These are phyloP conservation scores for Pyrrhura leucotis DNA, from an alignment of 2,797 vertebrate species.

Conservation along the genomic window DNA sequence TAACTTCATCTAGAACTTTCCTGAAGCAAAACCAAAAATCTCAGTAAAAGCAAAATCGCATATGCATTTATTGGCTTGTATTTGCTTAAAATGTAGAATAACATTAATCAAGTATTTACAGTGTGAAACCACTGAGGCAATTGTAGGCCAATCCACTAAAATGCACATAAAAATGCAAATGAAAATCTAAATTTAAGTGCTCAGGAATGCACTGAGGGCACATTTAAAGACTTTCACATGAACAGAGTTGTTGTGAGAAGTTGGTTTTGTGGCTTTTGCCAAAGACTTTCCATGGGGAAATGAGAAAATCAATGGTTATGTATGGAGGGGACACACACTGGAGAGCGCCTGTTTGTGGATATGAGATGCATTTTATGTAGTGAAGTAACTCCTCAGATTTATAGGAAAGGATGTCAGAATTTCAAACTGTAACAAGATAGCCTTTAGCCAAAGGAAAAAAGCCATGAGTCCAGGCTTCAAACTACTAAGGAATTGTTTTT, in stretches of 20 bases:
- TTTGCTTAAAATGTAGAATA: neutral
- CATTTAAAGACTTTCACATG: neutral
- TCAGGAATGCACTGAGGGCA: neutral
- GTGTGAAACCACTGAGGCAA: neutral
- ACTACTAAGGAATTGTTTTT: neutral
- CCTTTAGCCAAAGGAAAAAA: neutral
- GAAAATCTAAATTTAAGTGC: neutral
- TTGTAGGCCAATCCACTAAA: neutral
- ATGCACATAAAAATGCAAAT: neutral
- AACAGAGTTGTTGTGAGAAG: neutral
- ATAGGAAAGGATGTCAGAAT: neutral
- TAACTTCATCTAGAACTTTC: neutral
- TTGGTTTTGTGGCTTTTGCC: neutral
- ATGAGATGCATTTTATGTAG: neutral
- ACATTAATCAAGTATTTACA: neutral
- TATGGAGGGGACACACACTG: neutral
- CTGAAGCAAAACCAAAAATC: neutral
- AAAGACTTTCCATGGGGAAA: neutral
- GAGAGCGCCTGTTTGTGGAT: too few relatives aligned
- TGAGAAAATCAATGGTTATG: neutral
- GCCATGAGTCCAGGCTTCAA: neutral
- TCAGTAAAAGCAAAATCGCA: neutral
- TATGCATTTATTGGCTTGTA: neutral
- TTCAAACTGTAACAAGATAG: neutral
- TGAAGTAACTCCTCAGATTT: neutral